Percentiles rank a stretch among this genome's conserved stretches.
Evolutionary conservation across 2,113 vertebrate species (phyloP).

Genomic region (Calidris pygmaea): DNA sequence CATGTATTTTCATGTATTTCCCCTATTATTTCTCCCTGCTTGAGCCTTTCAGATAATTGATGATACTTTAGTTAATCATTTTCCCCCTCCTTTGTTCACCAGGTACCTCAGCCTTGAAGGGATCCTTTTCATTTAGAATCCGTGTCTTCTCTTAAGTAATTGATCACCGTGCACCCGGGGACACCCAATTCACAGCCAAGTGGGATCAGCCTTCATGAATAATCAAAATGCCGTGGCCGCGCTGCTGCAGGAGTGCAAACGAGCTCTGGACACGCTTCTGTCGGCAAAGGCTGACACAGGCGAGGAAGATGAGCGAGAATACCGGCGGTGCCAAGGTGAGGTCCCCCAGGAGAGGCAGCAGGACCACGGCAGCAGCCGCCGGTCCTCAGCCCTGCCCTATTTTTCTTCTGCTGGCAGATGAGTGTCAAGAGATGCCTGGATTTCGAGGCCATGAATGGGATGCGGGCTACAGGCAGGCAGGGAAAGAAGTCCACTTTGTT

Average conservation of each 20-base stretch:
- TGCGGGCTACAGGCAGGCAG: conserved; percentile 51
- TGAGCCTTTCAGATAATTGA: conserved; percentile 78
- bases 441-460: conserved; percentile 75
- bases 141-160: conserved; percentile 73
- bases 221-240: conserved; percentile 63
- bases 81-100: conserved; percentile 74
- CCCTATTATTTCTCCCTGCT: conserved; percentile 76
- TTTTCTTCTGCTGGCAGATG: conserved; percentile 72
- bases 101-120: conserved; percentile 76
- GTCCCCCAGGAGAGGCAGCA: conserved; percentile 19
- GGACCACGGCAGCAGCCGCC: neutral
- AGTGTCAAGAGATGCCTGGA: conserved; percentile 69
- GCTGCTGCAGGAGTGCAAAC: conserved; percentile 81
- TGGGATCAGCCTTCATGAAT: conserved; percentile 76
- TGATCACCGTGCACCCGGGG: conserved; percentile 68
- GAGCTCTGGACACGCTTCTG: conserved; percentile 44
- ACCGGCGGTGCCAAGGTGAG: conserved; percentile 80
- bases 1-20: conserved; percentile 71
- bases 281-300: conserved; percentile 2
- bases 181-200: conserved; percentile 54
- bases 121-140: conserved; percentile 71
- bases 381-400: conserved; percentile 58
- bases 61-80: conserved; percentile 81
- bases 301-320: conserved; percentile 48
- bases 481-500: conserved; percentile 79